Base-by-base conservation (phyloP, 2,888 invertebrate genomes). In the Cantharis rustica region DNA sequence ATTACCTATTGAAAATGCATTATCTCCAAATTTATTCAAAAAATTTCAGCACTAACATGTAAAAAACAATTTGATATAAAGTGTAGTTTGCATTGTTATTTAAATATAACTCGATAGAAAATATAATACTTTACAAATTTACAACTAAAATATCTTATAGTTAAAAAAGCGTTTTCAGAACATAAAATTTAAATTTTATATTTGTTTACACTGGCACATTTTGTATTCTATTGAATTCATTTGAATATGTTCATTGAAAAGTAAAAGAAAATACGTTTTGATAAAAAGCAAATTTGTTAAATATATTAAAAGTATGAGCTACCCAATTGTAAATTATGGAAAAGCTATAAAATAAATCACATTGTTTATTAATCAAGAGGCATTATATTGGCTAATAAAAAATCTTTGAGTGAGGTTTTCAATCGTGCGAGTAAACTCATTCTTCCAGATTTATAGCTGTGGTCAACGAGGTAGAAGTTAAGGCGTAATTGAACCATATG, bases 401-500 rank as follows among this genome's bases (percentile, higher is more conserved):
- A 73, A 68, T 74, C 71, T 71, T 71, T 63, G 68, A 69, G 69
- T 63, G 71, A 72, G 27, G 72, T 68, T 68, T 75, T 69, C 61
- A 66, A 68, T 69, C 75, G 75, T 71, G 75, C 68, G 71, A 68
- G 75, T 62, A 68, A 75, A 77, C 69, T 75, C 75, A 71, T 75
- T 80, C 79, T 78, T 79, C 75, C 68, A 78, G 79, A 84, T 84
- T 84, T 84, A 84, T 82, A 75, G 78, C 73, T 78, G 82, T 78
- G 83, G 81, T 80, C 83, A 84, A 80, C 84, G 83, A 82, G 81
- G 83, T 83, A 82, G 84, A 85, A 84, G 81, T 83, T 84, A 83
- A 81, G 80, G 82, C 81, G 79, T 83, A 84, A 85, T 85, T 83
- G 82, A 81, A 83, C 81, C 85, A 83, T 83, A 84, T 84, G 85